phyloP scores from a whole-genome alignment of 1,140 invertebrate genomes.

The Drosophila orena region DNA sequence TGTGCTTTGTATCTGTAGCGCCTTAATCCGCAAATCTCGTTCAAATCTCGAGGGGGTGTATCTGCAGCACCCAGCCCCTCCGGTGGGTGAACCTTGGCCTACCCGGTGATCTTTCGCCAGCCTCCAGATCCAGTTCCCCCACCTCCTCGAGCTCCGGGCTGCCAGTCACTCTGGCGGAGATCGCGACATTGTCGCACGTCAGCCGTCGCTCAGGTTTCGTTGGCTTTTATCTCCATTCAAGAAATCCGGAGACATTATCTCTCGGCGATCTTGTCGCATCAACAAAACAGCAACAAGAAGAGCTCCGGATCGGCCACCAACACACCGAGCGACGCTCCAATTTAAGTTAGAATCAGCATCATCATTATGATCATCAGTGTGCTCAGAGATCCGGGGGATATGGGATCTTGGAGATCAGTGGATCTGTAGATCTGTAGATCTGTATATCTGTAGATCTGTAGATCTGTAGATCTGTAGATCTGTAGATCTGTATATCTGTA shows the following conservation, averaged over 20 bases:
- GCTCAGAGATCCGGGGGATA: conserved; percentile 41
- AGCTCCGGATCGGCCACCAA: conserved; percentile 60
- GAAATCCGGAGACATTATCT: conserved; percentile 67
- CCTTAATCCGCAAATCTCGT: neutral
- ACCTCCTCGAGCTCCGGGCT: conserved; percentile 10
- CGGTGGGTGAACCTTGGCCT: conserved; percentile 50
- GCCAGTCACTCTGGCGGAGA: conserved; percentile 52
- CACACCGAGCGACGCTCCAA: conserved; percentile 53
- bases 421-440: conserved; percentile 22
- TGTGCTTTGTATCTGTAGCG: neutral
- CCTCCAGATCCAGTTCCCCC: conserved; percentile 1
- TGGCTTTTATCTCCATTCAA: conserved; percentile 62
- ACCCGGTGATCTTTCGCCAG: conserved; percentile 29
- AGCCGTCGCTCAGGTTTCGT: conserved; percentile 56
- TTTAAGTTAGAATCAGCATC: conserved; percentile 74
- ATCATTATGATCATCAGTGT: conserved; percentile 43
- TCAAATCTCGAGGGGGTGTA: neutral
- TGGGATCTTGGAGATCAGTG: conserved; percentile 25
- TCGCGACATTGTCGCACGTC: conserved; percentile 71
- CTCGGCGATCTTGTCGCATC: conserved; percentile 49
- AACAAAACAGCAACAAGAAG: conserved; percentile 33
- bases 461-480: conserved; percentile 25
- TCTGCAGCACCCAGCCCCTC: neutral
- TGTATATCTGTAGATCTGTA: conserved; percentile 7
- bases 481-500: conserved; percentile 31